phyloP scores from a whole-genome alignment of 2,888 invertebrate genomes.

The Acholoe squamosa region DNA sequence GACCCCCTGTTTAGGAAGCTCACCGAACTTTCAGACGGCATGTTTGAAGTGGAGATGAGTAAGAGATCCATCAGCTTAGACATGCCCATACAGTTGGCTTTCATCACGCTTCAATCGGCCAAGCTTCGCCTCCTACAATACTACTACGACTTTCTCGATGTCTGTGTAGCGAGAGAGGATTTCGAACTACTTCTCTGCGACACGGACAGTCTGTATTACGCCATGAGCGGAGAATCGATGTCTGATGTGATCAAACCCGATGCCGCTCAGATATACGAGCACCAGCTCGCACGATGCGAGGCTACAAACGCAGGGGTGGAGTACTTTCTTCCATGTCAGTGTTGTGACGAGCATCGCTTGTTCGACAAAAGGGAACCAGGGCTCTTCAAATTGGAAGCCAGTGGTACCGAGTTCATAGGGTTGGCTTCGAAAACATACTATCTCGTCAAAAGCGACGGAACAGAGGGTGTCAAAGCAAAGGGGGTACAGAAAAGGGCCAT shows the following conservation, averaged over 20 bases:
- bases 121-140: background rate
- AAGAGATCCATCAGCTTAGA: background rate
- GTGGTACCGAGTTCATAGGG: background rate
- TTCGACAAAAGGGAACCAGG: background rate
- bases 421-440: no score
- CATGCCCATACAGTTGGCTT: constrained; percentile 20
- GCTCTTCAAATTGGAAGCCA: background rate
- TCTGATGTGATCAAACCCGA: background rate
- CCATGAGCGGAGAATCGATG: background rate
- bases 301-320: background rate
- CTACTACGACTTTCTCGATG: background rate
- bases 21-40: no score
- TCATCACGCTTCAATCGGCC: background rate
- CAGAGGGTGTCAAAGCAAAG: no score
- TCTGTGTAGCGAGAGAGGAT: background rate
- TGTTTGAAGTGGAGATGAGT: background rate
- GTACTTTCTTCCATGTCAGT: background rate
- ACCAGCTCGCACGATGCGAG: background rate
- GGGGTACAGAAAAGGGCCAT: no score
- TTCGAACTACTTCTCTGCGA: background rate
- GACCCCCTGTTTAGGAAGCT: no score
- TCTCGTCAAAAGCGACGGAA: no score
- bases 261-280: background rate
- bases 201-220: background rate
- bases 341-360: background rate